These are phyloP conservation scores for Centruroides sculpturatus DNA, from an alignment of 1,140 invertebrate species.

Conservation along the genomic window DNA sequence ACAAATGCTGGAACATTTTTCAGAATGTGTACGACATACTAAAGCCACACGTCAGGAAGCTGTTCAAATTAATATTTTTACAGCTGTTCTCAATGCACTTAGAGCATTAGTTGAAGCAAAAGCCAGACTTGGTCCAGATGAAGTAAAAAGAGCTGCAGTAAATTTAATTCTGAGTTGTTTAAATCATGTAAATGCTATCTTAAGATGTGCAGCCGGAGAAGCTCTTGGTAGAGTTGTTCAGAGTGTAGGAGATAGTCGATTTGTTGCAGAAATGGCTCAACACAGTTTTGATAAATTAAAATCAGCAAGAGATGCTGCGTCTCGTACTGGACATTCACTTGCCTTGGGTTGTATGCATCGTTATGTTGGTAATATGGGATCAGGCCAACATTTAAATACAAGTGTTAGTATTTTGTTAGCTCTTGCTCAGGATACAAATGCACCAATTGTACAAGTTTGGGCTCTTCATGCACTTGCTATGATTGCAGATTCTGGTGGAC, in stretches of 20 bases:
- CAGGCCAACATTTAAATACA: constrained; percentile 79
- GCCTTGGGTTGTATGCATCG: constrained; percentile 82
- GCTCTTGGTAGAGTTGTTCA: constrained; percentile 77
- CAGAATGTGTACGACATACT: constrained; percentile 81
- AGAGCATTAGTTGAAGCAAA: constrained; percentile 79
- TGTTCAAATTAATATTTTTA: constrained; percentile 93
- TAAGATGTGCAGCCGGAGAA: constrained; percentile 77
- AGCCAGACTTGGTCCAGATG: constrained; percentile 68
- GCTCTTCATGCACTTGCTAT: constrained; percentile 85
- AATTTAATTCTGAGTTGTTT: constrained; percentile 58
- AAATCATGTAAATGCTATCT: constrained; percentile 64
- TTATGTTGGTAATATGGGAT: constrained; percentile 76
- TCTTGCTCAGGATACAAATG: constrained; percentile 79
- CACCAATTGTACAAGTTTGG: constrained; percentile 89
- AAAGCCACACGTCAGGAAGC: constrained; percentile 85
- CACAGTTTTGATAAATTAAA: constrained; percentile 63
- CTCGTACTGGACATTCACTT: constrained; percentile 78
- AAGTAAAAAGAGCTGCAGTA: constrained; percentile 71
- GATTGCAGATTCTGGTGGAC: constrained; percentile 93
- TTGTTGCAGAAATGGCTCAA: constrained; percentile 79
- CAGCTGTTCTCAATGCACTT: constrained; percentile 74
- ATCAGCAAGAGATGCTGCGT: constrained; percentile 66
- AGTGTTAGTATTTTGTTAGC: constrained; percentile 87
- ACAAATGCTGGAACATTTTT: constrained; percentile 94
- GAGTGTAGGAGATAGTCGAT: constrained; percentile 65